These are phyloP conservation scores for Papilio aristodemus DNA, from an alignment of 1,140 invertebrate genomes.

Conservation along the genomic window DNA sequence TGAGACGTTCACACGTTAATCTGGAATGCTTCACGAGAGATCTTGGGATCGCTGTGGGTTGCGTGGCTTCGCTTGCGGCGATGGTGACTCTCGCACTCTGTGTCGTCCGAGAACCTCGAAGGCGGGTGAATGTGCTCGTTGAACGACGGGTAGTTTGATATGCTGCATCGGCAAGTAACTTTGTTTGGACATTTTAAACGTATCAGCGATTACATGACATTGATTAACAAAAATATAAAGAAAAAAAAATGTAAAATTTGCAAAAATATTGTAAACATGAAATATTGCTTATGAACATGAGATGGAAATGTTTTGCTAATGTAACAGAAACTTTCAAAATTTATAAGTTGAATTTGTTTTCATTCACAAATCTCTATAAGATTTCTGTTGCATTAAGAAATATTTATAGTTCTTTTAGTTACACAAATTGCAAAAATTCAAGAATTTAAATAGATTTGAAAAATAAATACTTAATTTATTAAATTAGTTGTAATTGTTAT, in stretches of 20 bases:
- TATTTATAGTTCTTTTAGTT: background rate
- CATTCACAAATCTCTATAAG: background rate
- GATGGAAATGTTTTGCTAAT: background rate
- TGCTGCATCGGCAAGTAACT: constrained; percentile 76
- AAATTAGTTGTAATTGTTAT: too few species aligned
- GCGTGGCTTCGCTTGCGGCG: constrained; percentile 71
- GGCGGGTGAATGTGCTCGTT: constrained; percentile 88
- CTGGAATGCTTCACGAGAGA: constrained; percentile 85
- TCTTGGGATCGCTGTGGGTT: constrained; percentile 75
- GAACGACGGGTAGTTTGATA: constrained; percentile 87
- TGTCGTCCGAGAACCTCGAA: constrained; percentile 86
- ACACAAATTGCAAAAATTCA: background rate
- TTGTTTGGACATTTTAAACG: constrained; percentile 34
- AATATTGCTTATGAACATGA: background rate
- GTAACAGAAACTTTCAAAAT: background rate
- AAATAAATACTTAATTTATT: too few species aligned
- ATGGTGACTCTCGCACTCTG: constrained; percentile 79
- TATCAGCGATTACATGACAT: constrained; percentile 23
- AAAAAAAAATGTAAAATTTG: background rate
- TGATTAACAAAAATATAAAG: background rate
- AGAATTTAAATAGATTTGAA: background rate
- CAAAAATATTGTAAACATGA: constrained; percentile 11
- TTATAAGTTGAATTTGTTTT: background rate
- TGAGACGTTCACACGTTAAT: constrained; percentile 82
- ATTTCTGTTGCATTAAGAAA: background rate